Conservation (phyloP, 2,888 invertebrate genomes). For the Phasia obesa region DNA sequence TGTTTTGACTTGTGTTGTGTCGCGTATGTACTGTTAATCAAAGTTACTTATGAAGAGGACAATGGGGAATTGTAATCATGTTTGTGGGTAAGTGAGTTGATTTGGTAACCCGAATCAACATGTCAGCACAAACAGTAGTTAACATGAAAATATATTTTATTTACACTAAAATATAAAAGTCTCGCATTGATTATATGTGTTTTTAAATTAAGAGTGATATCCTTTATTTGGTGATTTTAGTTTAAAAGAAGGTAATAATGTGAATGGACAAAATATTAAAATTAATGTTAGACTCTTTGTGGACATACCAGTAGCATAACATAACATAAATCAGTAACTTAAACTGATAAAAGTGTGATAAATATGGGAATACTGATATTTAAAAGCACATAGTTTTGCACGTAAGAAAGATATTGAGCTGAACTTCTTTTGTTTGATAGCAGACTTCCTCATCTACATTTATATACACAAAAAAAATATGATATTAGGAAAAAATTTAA, state of each 20-base stretch:
- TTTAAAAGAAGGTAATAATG: not conserved
- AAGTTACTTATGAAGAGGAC: constrained; percentile 41
- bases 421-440: no score
- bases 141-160: constrained; percentile 48
- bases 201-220: constrained; percentile 31
- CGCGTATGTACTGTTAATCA: constrained; percentile 61
- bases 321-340: no score
- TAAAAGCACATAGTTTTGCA: no score
- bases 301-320: no score
- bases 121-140: not conserved
- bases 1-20: constrained; percentile 30
- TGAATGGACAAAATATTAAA: constrained; percentile 12
- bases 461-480: no score
- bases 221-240: constrained; percentile 28
- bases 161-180: constrained; percentile 41
- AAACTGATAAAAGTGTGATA: no score
- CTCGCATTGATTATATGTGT: constrained; percentile 23
- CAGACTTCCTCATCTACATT: no score
- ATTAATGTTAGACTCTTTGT: not conserved
- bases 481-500: not conserved
- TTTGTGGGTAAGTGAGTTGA: not conserved
- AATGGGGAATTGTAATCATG: constrained; percentile 40
- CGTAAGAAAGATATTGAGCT: no score
- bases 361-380: no score
- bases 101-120: constrained; percentile 39